Base-by-base conservation (phyloP, 2,888 invertebrate genomes). In the Apamea epomidion region DNA sequence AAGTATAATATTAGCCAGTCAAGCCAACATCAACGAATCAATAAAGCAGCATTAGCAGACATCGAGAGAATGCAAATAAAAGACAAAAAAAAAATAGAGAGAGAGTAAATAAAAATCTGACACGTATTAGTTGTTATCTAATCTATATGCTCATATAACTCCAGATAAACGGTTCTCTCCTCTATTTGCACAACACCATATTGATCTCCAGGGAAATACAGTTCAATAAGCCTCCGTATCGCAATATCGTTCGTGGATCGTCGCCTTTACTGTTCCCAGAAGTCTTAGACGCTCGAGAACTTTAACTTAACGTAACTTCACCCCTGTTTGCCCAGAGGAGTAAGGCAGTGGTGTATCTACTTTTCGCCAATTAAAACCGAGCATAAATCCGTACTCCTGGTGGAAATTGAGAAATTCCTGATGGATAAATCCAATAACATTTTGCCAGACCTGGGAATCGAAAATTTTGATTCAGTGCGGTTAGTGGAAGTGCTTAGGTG, bases 151-250 rank as follows among this genome's bases (percentile, higher is more conserved):
- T 8, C n/a, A 18, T 18, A 45, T 18, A 42, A 68, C n/a, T 45
- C 25, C 32, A 48, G 48, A 37, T 51, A n/a, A 37, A 69, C 14
- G 51, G 5, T 14, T 37, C 5, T 12, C 8, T 51, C 37, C 1
- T 74, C 8, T 37, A 58, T 58, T 73, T 73, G 29, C 16, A 29
- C 25, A 14, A 48, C 21, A 25, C 29, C 6, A 3, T 25, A 58
- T 75, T 37, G 29, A 72, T 45, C 77, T 77, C 78, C 25, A 25
- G 78, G 78, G 77, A 54, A 54, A 65, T 65, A 54, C 51, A 76
- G 60, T 14, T 77, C 64, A 74, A 48, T 45, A n/a, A 29, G 29
- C 32, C 75, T 60, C 1, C 8, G 32, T 74, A 45, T 76, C 8
- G 45, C 18, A 25, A 32, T 60, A 62, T 62, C 48, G 32, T 75